These are phyloP conservation scores for Sabellastarte sp. DNA, from an alignment of 2,888 invertebrate species.

Conservation along the genomic window DNA sequence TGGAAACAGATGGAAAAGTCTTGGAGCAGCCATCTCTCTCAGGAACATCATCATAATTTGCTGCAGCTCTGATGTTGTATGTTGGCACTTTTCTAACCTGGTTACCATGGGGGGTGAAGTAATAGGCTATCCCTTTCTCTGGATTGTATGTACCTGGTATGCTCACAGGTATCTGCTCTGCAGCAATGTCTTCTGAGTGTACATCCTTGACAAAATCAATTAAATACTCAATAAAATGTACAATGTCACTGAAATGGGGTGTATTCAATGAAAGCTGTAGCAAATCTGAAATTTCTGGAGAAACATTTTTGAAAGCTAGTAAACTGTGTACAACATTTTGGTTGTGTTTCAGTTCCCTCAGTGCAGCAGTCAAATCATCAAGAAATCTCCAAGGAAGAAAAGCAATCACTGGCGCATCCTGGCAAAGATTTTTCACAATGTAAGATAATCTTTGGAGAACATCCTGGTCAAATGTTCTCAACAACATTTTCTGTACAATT, in stretches of 20 bases:
- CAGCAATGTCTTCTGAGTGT: background rate
- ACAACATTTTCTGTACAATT: too few relatives aligned
- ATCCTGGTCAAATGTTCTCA: too few relatives aligned
- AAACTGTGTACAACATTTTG: background rate
- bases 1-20: conserved; percentile 1
- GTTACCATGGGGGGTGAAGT: conserved; percentile 4
- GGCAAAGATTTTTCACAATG: too few relatives aligned
- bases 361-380: background rate
- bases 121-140: conserved; percentile 5
- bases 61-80: background rate
- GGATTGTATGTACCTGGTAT: conserved; percentile 1
- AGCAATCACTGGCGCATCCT: background rate
- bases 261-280: background rate
- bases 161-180: background rate
- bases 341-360: background rate
- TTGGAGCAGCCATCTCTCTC: background rate
- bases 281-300: background rate
- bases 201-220: background rate
- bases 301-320: background rate
- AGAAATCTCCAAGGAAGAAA: background rate
- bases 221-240: background rate
- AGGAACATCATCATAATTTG: background rate
- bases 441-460: too few relatives aligned
- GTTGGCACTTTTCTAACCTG: background rate
- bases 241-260: background rate